A percentile compares a stretch with the other conserved stretches of the same genome.
Evolutionary conservation across 2,797 vertebrate genomes (phyloP).

Genomic region (Pipistrellus kuhlii): DNA sequence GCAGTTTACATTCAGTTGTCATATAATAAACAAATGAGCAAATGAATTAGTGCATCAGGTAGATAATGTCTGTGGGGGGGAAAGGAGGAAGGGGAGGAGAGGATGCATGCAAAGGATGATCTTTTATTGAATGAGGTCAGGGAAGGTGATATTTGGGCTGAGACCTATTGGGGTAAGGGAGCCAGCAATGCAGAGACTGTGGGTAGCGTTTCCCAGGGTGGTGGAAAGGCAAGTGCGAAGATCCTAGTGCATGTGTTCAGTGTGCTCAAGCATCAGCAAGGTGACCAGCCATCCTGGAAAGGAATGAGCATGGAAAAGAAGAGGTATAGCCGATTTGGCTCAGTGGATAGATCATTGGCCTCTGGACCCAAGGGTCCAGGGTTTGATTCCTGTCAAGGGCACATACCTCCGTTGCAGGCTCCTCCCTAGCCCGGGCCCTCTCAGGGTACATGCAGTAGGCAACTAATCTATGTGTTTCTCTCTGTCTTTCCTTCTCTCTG

Average conservation of each 20-base stretch:
- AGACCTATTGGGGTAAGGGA: not conserved
- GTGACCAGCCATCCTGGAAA: not conserved
- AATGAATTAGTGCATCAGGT: not conserved
- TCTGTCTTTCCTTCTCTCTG: no score
- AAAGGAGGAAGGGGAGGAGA: not conserved
- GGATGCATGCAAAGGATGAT: not conserved
- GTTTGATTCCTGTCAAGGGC: no score
- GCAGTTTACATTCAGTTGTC: not conserved
- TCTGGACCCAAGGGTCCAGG: no score
- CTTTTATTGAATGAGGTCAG: not conserved
- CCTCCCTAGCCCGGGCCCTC: no score
- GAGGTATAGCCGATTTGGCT: not conserved
- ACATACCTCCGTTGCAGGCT: no score
- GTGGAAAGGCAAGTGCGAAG: not conserved
- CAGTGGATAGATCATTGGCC: no score
- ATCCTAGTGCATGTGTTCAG: no score
- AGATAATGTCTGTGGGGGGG: not conserved
- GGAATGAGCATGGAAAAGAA: not conserved
- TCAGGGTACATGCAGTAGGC: no score
- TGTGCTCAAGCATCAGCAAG: no score
- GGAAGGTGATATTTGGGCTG: not conserved
- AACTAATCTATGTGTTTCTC: no score
- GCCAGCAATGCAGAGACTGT: no score
- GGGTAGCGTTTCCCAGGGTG: not conserved
- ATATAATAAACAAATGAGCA: not conserved